Evolutionary conservation across 2,113 vertebrate genomes (phyloP).

Genomic region (Osmerus mordax): DNA sequence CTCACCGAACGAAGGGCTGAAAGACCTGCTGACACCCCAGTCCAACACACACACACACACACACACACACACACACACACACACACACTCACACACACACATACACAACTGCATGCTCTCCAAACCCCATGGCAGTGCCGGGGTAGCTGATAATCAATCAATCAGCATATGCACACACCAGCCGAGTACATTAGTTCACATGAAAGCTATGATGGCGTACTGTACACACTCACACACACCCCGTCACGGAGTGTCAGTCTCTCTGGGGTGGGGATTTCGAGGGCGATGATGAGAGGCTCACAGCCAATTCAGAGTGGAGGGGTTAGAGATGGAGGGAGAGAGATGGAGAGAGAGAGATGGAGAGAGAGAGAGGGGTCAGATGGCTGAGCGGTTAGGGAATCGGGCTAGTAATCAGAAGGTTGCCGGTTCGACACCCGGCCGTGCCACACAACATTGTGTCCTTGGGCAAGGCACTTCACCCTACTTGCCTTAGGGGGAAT

Average conservation of each 20-base stretch:
- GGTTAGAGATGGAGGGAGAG: constrained; percentile 8
- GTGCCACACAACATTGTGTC: too few species aligned
- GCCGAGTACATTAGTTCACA: too few species aligned
- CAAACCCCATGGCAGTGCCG: neutral
- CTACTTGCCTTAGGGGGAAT: too few species aligned
- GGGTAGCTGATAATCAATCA: too few species aligned
- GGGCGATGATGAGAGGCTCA: constrained; percentile 36
- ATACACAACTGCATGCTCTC: neutral
- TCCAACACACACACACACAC: constrained; percentile 34
- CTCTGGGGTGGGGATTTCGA: constrained; percentile 48
- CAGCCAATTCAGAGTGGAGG: constrained; percentile 28
- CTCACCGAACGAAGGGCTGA: constrained; percentile 34
- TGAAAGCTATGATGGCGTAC: too few species aligned
- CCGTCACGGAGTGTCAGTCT: constrained; percentile 34
- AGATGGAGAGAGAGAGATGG: too few species aligned
- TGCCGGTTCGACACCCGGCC: too few species aligned
- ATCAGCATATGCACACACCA: too few species aligned
- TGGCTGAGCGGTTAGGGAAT: too few species aligned
- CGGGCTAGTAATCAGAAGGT: too few species aligned
- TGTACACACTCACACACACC: neutral
- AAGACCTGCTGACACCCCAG: constrained; percentile 43
- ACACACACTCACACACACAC: constrained; percentile 4
- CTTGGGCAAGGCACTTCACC: too few species aligned
- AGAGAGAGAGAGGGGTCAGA: too few species aligned
- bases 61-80: neutral